These are phyloP conservation scores for Aporophyla lueneburgensis DNA, from an alignment of 2,888 invertebrate species.

Conservation along the genomic window DNA sequence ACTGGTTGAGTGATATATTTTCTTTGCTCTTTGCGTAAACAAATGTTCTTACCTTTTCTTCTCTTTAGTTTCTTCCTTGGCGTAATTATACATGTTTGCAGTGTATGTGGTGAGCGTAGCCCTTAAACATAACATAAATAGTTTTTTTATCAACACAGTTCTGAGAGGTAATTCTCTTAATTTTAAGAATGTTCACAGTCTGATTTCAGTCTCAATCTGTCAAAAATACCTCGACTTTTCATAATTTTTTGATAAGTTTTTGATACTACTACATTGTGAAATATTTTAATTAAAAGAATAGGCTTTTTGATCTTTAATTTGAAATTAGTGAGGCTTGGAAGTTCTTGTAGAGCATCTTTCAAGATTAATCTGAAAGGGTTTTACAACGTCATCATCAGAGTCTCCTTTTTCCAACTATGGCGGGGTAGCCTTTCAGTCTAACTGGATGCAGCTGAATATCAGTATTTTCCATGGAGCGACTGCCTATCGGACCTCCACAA, in stretches of 20 bases:
- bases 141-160: background rate
- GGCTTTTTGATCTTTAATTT: background rate
- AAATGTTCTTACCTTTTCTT: conserved; percentile 73
- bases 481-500: background rate
- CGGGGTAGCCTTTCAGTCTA: background rate
- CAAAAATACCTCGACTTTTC: no score
- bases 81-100: conserved; percentile 69
- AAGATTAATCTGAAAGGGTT: background rate
- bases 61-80: conserved; percentile 76
- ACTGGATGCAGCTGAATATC: background rate
- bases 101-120: conserved; percentile 8
- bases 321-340: background rate
- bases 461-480: background rate
- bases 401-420: background rate
- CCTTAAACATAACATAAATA: conserved; percentile 30
- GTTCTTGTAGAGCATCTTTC: background rate
- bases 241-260: no score
- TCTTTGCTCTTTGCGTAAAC: background rate
- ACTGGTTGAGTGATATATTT: background rate
- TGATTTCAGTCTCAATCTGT: no score
- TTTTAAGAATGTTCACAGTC: no score
- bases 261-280: no score
- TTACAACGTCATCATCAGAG: background rate
- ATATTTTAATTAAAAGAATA: no score
- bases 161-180: no score